A percentile compares a stretch with the other conserved stretches of the same genome.
phyloP scores from a whole-genome alignment of 35 echinoderm and acorn worm genomes.

The Holothuria glaberrima region DNA sequence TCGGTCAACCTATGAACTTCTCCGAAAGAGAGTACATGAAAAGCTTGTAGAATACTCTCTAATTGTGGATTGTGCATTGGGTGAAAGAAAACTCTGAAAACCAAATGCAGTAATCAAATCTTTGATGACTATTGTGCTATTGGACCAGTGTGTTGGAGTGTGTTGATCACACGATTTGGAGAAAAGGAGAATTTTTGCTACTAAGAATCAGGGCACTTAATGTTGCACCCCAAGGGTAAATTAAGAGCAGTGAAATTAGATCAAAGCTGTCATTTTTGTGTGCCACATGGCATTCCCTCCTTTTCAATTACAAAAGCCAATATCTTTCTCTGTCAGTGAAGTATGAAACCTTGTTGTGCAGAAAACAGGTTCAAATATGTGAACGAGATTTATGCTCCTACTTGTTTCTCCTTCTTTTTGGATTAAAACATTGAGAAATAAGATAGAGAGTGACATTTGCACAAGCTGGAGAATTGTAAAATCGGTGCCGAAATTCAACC shows the following conservation, averaged over 20 bases:
- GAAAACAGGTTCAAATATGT: too few relatives aligned
- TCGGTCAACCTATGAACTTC: too few relatives aligned
- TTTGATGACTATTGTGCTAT: neutral
- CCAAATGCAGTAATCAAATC: conserved; percentile 30
- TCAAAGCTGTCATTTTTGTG: conserved; percentile 37
- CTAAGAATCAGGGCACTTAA: conserved; percentile 42
- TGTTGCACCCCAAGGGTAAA: conserved; percentile 24
- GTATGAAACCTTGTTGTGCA: too few relatives aligned
- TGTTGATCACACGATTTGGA: neutral
- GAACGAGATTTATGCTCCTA: too few relatives aligned
- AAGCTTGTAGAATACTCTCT: neutral
- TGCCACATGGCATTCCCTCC: conserved; percentile 16
- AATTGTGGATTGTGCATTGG: neutral
- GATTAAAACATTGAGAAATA: too few relatives aligned
- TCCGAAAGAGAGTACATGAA: neutral
- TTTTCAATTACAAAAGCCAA: conserved; percentile 32
- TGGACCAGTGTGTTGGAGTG: neutral
- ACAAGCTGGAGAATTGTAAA: too few relatives aligned
- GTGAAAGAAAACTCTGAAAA: neutral
- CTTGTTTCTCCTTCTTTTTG: too few relatives aligned
- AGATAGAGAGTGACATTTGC: too few relatives aligned
- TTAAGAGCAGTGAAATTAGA: conserved; percentile 39
- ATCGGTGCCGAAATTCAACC: neutral
- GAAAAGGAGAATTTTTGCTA: neutral
- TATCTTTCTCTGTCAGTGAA: neutral